Percentiles rank a stretch among this genome's conserved stretches.
phyloP scores from a whole-genome alignment of 2,797 vertebrate species.

The Pantherophis vulpinus region DNA sequence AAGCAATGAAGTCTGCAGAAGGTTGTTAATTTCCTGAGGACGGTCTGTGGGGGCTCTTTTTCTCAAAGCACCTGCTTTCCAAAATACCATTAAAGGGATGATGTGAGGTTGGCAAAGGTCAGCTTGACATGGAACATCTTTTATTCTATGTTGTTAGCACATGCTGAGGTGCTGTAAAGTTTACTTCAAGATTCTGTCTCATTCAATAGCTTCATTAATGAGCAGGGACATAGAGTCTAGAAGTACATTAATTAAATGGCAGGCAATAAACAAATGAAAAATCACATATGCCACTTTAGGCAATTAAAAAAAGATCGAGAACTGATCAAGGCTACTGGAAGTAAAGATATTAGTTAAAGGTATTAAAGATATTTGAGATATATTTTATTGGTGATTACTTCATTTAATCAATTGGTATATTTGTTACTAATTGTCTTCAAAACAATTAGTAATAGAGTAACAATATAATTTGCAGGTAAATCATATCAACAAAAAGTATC shows the following conservation, averaged over 20 bases:
- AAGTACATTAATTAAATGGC: slow-evolving; percentile 3
- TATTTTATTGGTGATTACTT: neutral
- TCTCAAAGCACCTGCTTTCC: neutral
- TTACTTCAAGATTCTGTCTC: slow-evolving; percentile 30
- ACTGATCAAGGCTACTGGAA: neutral
- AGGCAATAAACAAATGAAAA: slow-evolving; percentile 26
- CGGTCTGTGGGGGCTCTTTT: slow-evolving; percentile 15
- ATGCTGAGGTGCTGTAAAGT: slow-evolving; percentile 39
- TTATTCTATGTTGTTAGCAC: slow-evolving; percentile 45
- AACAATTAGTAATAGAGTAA: neutral
- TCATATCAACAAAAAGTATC: neutral
- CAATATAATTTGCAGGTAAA: neutral
- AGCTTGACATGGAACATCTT: neutral
- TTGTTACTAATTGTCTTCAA: neutral
- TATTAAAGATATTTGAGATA: slow-evolving; percentile 4
- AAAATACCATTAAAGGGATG: slow-evolving; percentile 45
- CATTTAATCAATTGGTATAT: neutral
- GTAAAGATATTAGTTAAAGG: neutral
- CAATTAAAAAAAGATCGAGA: slow-evolving; percentile 16
- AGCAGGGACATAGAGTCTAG: slow-evolving; percentile 1
- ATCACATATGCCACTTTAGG: neutral
- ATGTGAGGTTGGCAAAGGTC: slow-evolving; percentile 51
- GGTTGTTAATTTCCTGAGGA: slow-evolving; percentile 51
- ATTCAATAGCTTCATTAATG: slow-evolving; percentile 21
- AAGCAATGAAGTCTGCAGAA: slow-evolving; percentile 44